Evolutionary conservation across 2,113 vertebrate genomes (phyloP).

Genomic region (Sander vitreus): DNA sequence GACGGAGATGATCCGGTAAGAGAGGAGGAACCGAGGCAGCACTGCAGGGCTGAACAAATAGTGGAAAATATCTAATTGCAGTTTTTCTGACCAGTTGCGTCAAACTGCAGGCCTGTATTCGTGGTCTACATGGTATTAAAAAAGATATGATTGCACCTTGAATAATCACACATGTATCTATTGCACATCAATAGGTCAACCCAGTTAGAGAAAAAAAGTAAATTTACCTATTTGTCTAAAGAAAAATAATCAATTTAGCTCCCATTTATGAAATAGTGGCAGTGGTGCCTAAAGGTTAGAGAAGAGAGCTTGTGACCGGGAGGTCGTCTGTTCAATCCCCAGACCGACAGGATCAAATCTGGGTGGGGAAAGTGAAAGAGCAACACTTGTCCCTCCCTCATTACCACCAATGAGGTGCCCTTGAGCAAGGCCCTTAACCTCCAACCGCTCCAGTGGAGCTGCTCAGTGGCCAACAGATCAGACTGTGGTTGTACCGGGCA

Average conservation of each 20-base stretch:
- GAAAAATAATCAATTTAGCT: not conserved
- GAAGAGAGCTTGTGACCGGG: too few species aligned
- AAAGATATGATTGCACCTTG: not conserved
- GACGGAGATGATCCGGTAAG: slow-evolving; percentile 98
- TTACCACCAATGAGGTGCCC: too few species aligned
- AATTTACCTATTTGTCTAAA: not conserved
- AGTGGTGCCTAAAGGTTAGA: too few species aligned
- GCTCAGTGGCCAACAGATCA: too few species aligned
- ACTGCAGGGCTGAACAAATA: not conserved
- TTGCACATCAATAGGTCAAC: not conserved
- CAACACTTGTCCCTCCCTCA: too few species aligned
- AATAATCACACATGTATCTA: not conserved
- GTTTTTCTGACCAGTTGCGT: not conserved
- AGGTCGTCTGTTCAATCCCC: too few species aligned
- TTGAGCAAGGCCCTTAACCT: too few species aligned
- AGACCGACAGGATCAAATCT: too few species aligned
- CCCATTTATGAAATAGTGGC: not conserved
- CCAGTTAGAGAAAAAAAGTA: not conserved
- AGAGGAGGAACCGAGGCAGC: not conserved
- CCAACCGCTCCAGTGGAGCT: too few species aligned
- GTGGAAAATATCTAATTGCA: not conserved
- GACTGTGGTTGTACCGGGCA: too few species aligned
- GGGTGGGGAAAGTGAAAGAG: too few species aligned
- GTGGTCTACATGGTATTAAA: not conserved
- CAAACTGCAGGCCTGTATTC: not conserved